A percentile compares a stretch with the other conserved stretches of the same genome.
phyloP scores from a whole-genome alignment of 2,113 vertebrate genomes.

The Hoplias malabaricus region DNA sequence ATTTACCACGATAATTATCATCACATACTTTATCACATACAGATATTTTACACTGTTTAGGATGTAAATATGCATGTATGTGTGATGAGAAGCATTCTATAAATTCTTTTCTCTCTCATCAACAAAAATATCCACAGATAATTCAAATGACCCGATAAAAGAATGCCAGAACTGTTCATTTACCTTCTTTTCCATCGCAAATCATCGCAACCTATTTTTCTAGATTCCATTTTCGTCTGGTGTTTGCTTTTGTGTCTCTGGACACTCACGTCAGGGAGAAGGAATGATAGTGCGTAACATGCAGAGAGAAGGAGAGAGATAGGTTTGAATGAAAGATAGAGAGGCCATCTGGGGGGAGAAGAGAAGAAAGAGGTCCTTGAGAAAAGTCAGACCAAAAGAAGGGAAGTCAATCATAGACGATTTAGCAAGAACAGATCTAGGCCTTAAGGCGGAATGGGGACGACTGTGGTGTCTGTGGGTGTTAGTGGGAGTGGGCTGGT shows the following conservation, averaged over 20 bases:
- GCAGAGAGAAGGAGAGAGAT: neutral
- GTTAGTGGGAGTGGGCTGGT: neutral
- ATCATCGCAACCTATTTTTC: neutral
- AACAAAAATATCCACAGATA: neutral
- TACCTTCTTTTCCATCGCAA: neutral
- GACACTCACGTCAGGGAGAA: neutral
- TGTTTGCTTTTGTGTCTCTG: neutral
- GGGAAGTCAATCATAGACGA: neutral
- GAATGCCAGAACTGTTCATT: neutral
- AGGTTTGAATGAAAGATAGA: neutral
- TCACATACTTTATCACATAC: too few species aligned
- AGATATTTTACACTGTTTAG: too few species aligned
- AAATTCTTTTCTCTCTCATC: neutral
- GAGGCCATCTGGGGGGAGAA: neutral
- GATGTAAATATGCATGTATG: neutral
- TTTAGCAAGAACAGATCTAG: neutral
- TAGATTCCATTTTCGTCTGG: neutral
- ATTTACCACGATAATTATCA: too few species aligned
- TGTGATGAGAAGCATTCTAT: neutral
- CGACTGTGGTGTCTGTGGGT: neutral
- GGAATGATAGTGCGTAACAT: neutral
- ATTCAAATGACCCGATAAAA: neutral
- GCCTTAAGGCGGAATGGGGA: neutral
- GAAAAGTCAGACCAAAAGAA: conserved; percentile 2
- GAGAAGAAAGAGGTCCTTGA: neutral